These are phyloP conservation scores for Strix occidentalis DNA, from an alignment of 2,797 vertebrate species.

Conservation along the genomic window DNA sequence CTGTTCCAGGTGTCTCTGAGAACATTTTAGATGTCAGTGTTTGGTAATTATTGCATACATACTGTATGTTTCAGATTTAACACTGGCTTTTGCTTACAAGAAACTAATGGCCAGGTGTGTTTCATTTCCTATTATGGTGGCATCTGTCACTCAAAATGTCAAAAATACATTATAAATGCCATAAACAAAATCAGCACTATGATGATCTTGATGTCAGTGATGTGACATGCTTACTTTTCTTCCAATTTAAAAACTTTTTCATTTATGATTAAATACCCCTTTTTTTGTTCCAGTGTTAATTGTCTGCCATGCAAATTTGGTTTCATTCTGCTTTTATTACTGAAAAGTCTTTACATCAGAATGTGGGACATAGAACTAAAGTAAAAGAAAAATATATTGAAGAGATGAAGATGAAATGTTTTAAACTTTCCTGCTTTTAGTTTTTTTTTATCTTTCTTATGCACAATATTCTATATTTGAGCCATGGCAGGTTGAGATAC, in stretches of 20 bases:
- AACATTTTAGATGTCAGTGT: conserved; percentile 47
- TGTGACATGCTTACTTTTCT: conserved; percentile 52
- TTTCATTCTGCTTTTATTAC: conserved; percentile 16
- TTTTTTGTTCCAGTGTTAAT: background rate
- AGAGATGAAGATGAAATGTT: background rate
- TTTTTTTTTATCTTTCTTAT: background rate
- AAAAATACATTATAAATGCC: conserved; percentile 64
- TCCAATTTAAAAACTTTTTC: conserved; percentile 52
- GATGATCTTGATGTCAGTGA: conserved; percentile 57
- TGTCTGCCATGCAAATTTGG: background rate
- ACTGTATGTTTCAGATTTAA: background rate
- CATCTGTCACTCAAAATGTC: conserved; percentile 75
- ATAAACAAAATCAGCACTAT: conserved; percentile 71
- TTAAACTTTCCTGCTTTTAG: background rate
- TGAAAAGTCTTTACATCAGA: background rate
- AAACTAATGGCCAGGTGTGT: conserved; percentile 67
- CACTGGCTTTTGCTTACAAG: conserved; percentile 35
- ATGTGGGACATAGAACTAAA: background rate
- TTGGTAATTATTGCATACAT: conserved; percentile 42
- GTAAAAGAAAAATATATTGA: background rate
- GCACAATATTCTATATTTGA: background rate
- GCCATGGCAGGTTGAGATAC: background rate
- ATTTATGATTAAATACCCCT: background rate
- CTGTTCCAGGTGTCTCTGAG: conserved; percentile 40
- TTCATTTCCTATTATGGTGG: conserved; percentile 66